Evolutionary conservation across 2,888 invertebrate species (phyloP), one percentile per base, ranked within the genome.

Genomic region (Hydropsyche betteni): DNA sequence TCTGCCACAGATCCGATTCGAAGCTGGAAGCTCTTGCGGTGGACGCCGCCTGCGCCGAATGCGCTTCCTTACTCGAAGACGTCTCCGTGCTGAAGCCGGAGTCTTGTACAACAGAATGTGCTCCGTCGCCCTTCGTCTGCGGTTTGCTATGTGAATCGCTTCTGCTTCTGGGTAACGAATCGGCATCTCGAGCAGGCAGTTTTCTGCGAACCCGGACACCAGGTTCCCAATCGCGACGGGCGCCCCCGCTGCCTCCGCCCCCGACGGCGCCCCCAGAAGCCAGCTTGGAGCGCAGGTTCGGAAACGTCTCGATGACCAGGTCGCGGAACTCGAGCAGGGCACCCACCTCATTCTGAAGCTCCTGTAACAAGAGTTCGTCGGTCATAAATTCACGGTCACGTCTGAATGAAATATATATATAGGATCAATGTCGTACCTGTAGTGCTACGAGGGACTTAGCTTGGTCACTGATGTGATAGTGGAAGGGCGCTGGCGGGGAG

Each of bases 271-370:
- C 86, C 82, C 90, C 89, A 81, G 91, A 90, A 83, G 92, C 91
- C 91, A 95, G 91, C 89, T 95, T 95, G 84, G 92, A 92, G 84
- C 94, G 93, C 85, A 95, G 91, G 88, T 95, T 94, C 82, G 95
- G 95, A 89, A 95, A 95, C 83, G 95, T 94, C 90, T 95, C 95
- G 91, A 95, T 94, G 90, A 95, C 95, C 90, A 95, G 91, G 88
- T 95, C 95, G 87, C 95, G 93, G 86, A 95, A 95, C 89, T 95
- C 94, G 86, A 95, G 90, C 82, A 95, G 87, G 82, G 94, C 94
- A 80, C 95, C 94, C 88, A 95, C 95, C 89, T 95, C 95, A 92
- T 95, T 93, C 91, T 95, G 95, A 85, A 95, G 90, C 89, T 95
- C 95, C 90, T 90, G 85, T 1, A 80, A 81, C 50, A 78, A 73